These are phyloP conservation scores for Trochalopteron elliotii DNA, from an alignment of 2,113 vertebrate species.

Conservation along the genomic window DNA sequence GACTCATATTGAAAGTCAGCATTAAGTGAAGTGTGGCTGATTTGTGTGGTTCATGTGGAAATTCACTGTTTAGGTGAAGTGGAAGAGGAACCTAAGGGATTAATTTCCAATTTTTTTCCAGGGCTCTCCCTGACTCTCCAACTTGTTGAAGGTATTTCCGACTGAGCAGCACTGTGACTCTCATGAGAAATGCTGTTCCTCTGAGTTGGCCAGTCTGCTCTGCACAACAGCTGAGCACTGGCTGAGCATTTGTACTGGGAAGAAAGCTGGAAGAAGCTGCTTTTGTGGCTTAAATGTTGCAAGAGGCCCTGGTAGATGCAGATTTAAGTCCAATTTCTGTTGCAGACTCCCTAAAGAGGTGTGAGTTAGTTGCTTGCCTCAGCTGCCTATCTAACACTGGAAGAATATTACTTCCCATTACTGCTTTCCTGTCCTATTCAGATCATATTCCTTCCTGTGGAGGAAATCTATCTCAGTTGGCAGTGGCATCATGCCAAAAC, in stretches of 20 bases:
- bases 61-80: neutral
- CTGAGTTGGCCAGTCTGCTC: neutral
- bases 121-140: neutral
- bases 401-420: neutral
- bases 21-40: neutral
- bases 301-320: neutral
- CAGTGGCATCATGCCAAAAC: neutral
- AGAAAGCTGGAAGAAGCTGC: neutral
- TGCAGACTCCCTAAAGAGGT: neutral
- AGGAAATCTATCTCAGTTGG: neutral
- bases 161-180: neutral
- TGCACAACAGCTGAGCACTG: neutral
- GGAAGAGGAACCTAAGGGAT: neutral
- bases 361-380: neutral
- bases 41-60: neutral
- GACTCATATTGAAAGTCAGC: neutral
- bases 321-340: slow-evolving; percentile 27
- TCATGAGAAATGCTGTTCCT: neutral
- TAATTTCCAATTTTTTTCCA: neutral
- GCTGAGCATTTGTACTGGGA: neutral
- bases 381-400: neutral
- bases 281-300: slow-evolving; percentile 3
- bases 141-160: neutral
- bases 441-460: neutral
- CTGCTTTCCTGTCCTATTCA: neutral